Evolutionary conservation across 2,797 vertebrate genomes (phyloP), one percentile per base, ranked within the genome.

Genomic region (Kryptopterus vitreolus): DNA sequence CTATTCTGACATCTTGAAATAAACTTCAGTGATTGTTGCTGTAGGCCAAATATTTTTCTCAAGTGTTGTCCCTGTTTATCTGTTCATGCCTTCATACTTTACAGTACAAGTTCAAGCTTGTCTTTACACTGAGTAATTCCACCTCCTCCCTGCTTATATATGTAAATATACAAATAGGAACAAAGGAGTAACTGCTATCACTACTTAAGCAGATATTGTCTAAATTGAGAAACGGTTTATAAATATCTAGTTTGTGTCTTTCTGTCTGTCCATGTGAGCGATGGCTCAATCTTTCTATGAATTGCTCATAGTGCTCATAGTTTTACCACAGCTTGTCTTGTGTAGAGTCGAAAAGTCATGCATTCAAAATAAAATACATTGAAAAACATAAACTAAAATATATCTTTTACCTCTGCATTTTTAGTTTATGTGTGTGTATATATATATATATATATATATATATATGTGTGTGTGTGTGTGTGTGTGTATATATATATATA

Each of bases 51-150:
- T 55, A 26, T 50, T 69, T 69, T 43, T n/a, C 22, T 38, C 20
- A 31, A 24, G 16, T 43, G 10, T 6, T 43, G 38, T n/a, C n/a
- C n/a, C 35, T 68, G 43, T 68, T 68, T 26, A 68, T 46, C n/a
- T 24, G 38, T 46, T 15, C 59, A 46, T 68, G n/a, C 35, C 52
- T 24, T 29, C 24, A 53, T 22, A 29, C 65, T 76, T 75, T 59
- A 29, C 9, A 50, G 31, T 55, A 65, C 70, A 61, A 79, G 77
- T 79, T 78, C 76, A 72, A 68, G 24, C 65, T 29, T 61, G 77
- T 69, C 65, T 61, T 63, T 79, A 75, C 50, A 20, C 29, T 26
- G 69, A 10, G 15, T 62, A 61, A n/a, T 68, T 68, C 53, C 63
- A 52, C 29, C 70, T 4, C 24, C n/a, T 48, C 2, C 38, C 16